A percentile compares a stretch with the other conserved stretches of the same genome.
phyloP scores from a whole-genome alignment of 2,113 vertebrate genomes.

The Deroptyus accipitrinus region DNA sequence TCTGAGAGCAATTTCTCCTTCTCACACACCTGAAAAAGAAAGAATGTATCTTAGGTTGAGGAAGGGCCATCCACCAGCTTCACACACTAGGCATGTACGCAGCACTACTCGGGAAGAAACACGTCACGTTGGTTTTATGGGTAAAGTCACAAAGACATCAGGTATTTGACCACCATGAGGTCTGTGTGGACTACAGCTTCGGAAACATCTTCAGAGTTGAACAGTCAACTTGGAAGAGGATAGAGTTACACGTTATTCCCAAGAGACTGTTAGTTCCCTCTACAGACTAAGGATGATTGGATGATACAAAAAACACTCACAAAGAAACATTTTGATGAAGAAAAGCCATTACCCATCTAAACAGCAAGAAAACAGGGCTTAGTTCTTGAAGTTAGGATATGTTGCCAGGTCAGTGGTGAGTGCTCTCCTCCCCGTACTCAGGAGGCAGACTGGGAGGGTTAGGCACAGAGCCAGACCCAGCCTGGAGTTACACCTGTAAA shows the following conservation, averaged over 20 bases:
- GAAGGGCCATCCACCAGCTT: not conserved
- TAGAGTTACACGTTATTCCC: not conserved
- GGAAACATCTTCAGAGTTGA: not conserved
- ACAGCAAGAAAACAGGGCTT: not conserved
- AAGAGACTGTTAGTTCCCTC: not conserved
- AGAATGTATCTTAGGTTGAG: not conserved
- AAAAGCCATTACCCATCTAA: not conserved
- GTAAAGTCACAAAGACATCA: not conserved
- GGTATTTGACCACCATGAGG: not conserved
- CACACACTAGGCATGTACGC: rapidly evolving
- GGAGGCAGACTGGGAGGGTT: not conserved
- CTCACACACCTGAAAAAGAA: slow-evolving; percentile 87
- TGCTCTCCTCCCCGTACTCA: rapidly evolving
- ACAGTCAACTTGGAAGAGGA: not conserved
- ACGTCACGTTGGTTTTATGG: rapidly evolving
- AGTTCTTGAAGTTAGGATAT: not conserved
- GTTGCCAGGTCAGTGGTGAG: not conserved
- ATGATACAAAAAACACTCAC: not conserved
- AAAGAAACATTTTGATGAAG: not conserved
- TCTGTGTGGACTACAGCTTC: not conserved
- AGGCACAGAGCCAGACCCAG: not conserved
- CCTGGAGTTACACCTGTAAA: not conserved
- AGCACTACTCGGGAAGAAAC: not conserved
- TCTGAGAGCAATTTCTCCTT: slow-evolving; percentile 97
- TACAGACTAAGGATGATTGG: not conserved